Percentiles rank a stretch among this genome's conserved stretches.
Conservation (phyloP, 2,797 vertebrate species). For the Bradypodion ventrale region DNA sequence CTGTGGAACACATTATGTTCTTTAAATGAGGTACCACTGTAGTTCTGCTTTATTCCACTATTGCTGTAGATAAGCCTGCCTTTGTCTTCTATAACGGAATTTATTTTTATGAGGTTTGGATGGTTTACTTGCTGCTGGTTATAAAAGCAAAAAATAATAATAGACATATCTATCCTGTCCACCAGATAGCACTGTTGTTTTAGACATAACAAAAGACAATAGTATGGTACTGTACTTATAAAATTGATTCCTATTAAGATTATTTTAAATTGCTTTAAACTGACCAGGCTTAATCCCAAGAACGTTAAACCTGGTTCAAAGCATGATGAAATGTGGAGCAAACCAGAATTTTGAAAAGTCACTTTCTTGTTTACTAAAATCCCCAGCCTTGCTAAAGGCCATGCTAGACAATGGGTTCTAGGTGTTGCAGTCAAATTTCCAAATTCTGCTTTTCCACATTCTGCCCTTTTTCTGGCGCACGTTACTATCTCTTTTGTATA, state of each 20-base stretch:
- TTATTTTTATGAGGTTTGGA: not conserved
- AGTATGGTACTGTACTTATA: not conserved
- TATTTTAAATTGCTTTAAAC: not conserved
- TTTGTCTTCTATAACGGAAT: not conserved
- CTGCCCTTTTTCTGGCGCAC: no score
- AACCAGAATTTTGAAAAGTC: not conserved
- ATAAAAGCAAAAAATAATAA: not conserved
- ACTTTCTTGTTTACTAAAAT: not conserved
- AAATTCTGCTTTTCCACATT: no score
- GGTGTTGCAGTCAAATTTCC: no score
- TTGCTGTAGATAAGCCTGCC: not conserved
- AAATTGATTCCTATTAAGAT: not conserved
- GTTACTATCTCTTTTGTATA: no score
- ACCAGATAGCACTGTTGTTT: conserved; percentile 25
- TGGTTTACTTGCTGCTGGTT: not conserved
- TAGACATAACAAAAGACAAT: not conserved
- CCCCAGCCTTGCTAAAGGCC: no score
- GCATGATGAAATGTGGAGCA: not conserved
- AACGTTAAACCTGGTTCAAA: not conserved
- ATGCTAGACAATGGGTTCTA: no score
- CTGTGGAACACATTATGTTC: no score
- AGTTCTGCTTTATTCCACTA: not conserved
- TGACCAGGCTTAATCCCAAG: not conserved
- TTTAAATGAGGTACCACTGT: no score
- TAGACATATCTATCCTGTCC: not conserved